phyloP scores from a whole-genome alignment of 2,888 invertebrate genomes.

The Melieria crassipennis region DNA sequence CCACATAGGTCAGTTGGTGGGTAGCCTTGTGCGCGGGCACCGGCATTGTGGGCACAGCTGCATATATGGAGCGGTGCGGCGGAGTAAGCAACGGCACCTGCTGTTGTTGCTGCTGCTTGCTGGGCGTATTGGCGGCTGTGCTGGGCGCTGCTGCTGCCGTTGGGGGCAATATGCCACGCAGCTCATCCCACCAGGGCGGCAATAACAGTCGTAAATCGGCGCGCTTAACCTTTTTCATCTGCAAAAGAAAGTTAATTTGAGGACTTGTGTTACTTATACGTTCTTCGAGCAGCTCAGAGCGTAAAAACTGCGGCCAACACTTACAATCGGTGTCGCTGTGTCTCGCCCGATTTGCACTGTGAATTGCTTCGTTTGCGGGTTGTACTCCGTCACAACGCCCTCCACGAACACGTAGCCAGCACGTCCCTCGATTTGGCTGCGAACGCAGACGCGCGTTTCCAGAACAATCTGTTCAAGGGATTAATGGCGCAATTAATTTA shows the following conservation, averaged over 20 bases:
- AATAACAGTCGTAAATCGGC: slow-evolving; percentile 89
- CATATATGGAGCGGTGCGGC: slow-evolving; percentile 4
- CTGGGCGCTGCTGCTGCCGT: slow-evolving; percentile 23
- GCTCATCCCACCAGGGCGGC: slow-evolving; percentile 97
- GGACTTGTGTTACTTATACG: background rate
- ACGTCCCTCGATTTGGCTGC: slow-evolving; percentile 72
- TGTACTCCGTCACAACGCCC: slow-evolving; percentile 80
- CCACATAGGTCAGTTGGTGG: slow-evolving; percentile 53
- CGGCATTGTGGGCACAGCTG: background rate
- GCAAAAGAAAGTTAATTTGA: slow-evolving; percentile 19
- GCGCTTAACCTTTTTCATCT: slow-evolving; percentile 75
- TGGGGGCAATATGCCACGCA: slow-evolving; percentile 71
- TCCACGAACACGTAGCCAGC: slow-evolving; percentile 83
- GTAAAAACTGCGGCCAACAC: background rate
- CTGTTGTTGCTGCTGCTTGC: no score
- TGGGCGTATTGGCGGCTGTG: slow-evolving; percentile 14
- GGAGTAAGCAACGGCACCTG: slow-evolving; percentile 20
- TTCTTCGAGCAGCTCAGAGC: background rate
- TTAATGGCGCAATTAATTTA: background rate
- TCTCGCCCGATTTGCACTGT: slow-evolving; percentile 69
- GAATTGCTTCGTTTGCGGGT: slow-evolving; percentile 75
- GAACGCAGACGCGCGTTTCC: slow-evolving; percentile 84
- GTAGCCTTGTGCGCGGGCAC: slow-evolving; percentile 23
- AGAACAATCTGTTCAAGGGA: slow-evolving; percentile 72
- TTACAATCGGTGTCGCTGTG: slow-evolving; percentile 23